Evolutionary conservation across 1,140 invertebrate genomes (phyloP).

Genomic region (Armadillidium nasatum): DNA sequence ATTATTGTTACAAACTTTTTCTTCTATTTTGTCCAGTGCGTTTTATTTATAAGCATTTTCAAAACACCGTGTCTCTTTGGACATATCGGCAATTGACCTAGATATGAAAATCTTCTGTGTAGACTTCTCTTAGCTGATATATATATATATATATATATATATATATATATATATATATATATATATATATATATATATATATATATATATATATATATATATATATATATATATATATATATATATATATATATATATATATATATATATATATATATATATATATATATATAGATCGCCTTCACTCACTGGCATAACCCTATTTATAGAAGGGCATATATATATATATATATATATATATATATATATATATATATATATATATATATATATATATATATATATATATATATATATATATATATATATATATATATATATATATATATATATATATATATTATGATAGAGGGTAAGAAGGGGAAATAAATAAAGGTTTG

Average conservation of each 20-base stretch:
- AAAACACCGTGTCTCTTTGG: too few relatives aligned
- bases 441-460: constrained; percentile 9
- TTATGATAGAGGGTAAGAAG: not conserved
- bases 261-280: not conserved
- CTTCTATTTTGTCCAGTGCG: too few relatives aligned
- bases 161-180: not conserved
- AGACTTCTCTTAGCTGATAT: too few relatives aligned
- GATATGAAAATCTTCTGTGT: too few relatives aligned
- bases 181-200: not conserved
- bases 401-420: constrained; percentile 11
- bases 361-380: constrained; percentile 4
- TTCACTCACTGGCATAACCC: too few relatives aligned
- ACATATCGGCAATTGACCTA: too few relatives aligned
- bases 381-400: constrained; percentile 11
- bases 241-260: constrained; percentile 5
- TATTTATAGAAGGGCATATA: too few relatives aligned
- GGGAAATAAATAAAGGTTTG: too few relatives aligned
- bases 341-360: not conserved
- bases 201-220: not conserved
- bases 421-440: constrained; percentile 11
- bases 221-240: constrained; percentile 2
- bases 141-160: not conserved
- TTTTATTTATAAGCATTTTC: too few relatives aligned
- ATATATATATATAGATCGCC: too few relatives aligned
- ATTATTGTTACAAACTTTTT: too few relatives aligned